Evolutionary conservation across 2,888 invertebrate genomes (phyloP), one percentile per base, ranked within the genome.

Genomic region (Leptinotarsa rubiginosa): DNA sequence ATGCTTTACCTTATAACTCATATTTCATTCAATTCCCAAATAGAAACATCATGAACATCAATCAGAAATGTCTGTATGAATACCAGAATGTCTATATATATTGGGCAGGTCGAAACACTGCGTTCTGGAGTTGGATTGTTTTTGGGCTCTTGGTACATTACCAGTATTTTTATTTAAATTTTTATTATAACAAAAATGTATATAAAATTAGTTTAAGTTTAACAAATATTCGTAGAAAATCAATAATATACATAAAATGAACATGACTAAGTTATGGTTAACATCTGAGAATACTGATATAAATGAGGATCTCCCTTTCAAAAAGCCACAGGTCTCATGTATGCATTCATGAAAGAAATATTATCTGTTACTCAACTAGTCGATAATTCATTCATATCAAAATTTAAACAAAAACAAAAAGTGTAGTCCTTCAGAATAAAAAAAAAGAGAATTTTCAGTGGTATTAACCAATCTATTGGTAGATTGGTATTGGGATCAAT

Each of bases 231-330:
- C 41, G 41, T 62, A 62, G 16, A 62, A 62, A 62, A 62, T 62
- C 10, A 62, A 62, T 62, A 62, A 62, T 31, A 62, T 62, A 62
- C 62, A 62, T 62, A 62, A 62, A 62, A 62, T 41, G 41, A 62
- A 62, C 62, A 62, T 62, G 62, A 62, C 62, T 62, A 31, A 62
- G 10, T 31, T 62, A 62, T 62, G 62, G 62, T 62, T 62, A 62
- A 62, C 62, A 62, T 62, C 62, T 62, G 31, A 62, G 41, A 62
- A 62, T 62, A 62, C 62, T 62, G 62, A 62, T 62, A 31, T 62
- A 62, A n/a, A 62, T 62, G 62, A 62, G 62, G 41, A 62, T 62
- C 62, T 16, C 31, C n/a, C 31, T 62, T 62, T 41, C 16, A 62
- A 31, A 62, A 62, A 15, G 25, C 25, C 15, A 62, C 13, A 5